Evolutionary conservation across 2,797 vertebrate species (phyloP), one percentile per base, ranked within the genome.

Genomic region (Syngnathus acus): DNA sequence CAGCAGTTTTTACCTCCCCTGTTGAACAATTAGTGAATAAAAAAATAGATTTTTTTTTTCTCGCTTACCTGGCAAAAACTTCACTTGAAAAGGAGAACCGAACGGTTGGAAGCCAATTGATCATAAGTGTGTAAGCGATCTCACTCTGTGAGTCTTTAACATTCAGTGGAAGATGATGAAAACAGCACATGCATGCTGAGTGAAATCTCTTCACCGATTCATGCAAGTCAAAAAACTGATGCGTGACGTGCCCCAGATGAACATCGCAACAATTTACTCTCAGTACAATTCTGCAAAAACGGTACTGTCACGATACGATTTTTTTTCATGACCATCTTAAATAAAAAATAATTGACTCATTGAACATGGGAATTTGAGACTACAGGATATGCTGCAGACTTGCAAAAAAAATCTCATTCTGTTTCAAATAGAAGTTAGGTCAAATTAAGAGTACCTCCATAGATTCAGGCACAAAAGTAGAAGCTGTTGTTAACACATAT

Each of bases 91-190:
- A 32, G 23, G 26, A 23, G 23, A 55, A 21, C 23, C 14, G 23
- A 55, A 55, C 26, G 23, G 53, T 14, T 26, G 53, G 50, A 54
- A 54, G 53, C 23, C 54, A 37, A 16, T 42, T 21, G 10, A 61
- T 61, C 59, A 6, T 11, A 43, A 43, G n/a, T 42, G 39, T 21
- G n/a, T 13, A 19, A 61, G 40, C 14, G 42, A 26, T 62, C 40
- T 13, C 42, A 32, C 37, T 32, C 5, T 43, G 57, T 21, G 23
- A 7, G 59, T 23, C 19, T 62, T 62, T 62, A 40, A 32, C 40
- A 62, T 26, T 14, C 21, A 23, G 42, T 45, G 42, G 42, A 62
- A 62, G 21, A 62, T 43, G 59, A 61, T 62, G 42, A 62, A 62
- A 45, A 45, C 21, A 62, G 42, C 59, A 43, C n/a, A 13, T 23